Percentiles rank a stretch among this genome's conserved stretches.
Evolutionary conservation across 2,797 vertebrate species (phyloP).

Genomic region (Tiaroga cobitis): DNA sequence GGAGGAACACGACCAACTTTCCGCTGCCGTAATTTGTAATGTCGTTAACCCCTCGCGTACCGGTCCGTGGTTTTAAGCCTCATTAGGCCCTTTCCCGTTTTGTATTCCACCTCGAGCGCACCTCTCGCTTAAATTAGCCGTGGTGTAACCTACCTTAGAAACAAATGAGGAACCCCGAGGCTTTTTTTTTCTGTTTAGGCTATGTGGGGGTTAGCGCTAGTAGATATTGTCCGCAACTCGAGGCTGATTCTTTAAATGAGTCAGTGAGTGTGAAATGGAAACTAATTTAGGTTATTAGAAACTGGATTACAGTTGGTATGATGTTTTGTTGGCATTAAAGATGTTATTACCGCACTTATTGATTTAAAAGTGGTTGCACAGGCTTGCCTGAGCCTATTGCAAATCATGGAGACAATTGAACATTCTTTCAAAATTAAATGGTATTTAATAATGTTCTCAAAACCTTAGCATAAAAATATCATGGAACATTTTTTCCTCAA

Average conservation of each 20-base stretch:
- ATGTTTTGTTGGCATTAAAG: conserved; percentile 2
- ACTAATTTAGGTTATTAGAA: conserved; percentile 38
- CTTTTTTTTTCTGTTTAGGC: neutral
- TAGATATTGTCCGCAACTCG: conserved; percentile 33
- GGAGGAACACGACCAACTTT: conserved; percentile 65
- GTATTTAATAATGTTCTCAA: neutral
- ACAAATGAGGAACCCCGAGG: conserved; percentile 36
- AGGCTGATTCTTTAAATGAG: conserved; percentile 31
- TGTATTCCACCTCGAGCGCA: conserved; percentile 19
- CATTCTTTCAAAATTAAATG: neutral
- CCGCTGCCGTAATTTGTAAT: conserved; percentile 60
- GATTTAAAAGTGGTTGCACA: conserved; percentile 25
- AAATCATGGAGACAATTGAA: conserved; percentile 3
- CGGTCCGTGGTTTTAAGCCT: conserved; percentile 59
- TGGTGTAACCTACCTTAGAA: conserved; percentile 31
- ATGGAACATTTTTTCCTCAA: neutral
- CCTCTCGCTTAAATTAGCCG: conserved; percentile 28
- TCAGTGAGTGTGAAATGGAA: conserved; percentile 29
- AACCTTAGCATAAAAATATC: neutral
- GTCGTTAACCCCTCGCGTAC: conserved; percentile 68
- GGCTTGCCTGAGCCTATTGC: neutral
- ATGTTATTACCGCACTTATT: neutral
- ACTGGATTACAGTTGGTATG: conserved; percentile 9
- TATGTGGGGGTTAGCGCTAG: conserved; percentile 2
- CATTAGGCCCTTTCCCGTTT: conserved; percentile 52